phyloP scores from a whole-genome alignment of 2,113 vertebrate genomes.

The Semicossyphus pulcher region DNA sequence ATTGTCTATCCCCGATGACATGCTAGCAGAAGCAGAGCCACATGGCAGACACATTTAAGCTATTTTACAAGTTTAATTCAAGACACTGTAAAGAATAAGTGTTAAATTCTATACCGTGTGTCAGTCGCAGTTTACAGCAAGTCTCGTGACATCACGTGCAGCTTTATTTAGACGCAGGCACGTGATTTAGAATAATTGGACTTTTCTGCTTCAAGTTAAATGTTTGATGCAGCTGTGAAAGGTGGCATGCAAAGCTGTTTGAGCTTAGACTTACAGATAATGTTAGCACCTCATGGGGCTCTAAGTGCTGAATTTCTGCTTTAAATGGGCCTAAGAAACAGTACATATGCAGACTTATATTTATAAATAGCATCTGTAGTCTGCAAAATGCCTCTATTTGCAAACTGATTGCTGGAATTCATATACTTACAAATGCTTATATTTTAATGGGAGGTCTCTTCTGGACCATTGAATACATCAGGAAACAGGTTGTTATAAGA shows the following conservation, averaged over 20 bases:
- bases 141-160: not conserved
- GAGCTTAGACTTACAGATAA: too few relatives aligned
- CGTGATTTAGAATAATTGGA: conserved; percentile 2
- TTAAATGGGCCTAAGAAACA: too few relatives aligned
- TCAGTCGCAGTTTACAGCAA: conserved; percentile 19
- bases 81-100: conserved; percentile 60
- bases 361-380: conserved; percentile 23
- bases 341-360: too few relatives aligned
- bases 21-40: conserved; percentile 58
- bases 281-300: not conserved
- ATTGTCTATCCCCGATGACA: conserved; percentile 21
- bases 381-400: conserved; percentile 9
- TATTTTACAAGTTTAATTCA: conserved; percentile 71
- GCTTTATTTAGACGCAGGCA: conserved; percentile 30
- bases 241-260: not conserved
- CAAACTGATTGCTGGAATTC: conserved; percentile 15
- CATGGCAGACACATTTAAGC: conserved; percentile 70
- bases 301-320: too few relatives aligned
- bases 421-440: conserved; percentile 15
- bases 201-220: conserved; percentile 11
- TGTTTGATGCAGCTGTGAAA: conserved; percentile 24
- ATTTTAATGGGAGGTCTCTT: conserved; percentile 29
- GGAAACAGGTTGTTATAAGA: conserved; percentile 46
- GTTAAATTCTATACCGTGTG: conserved; percentile 49
- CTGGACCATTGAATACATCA: conserved; percentile 15